phyloP scores from a whole-genome alignment of 92 coral and sea anemone species.

The Palythoa grandiflora region DNA sequence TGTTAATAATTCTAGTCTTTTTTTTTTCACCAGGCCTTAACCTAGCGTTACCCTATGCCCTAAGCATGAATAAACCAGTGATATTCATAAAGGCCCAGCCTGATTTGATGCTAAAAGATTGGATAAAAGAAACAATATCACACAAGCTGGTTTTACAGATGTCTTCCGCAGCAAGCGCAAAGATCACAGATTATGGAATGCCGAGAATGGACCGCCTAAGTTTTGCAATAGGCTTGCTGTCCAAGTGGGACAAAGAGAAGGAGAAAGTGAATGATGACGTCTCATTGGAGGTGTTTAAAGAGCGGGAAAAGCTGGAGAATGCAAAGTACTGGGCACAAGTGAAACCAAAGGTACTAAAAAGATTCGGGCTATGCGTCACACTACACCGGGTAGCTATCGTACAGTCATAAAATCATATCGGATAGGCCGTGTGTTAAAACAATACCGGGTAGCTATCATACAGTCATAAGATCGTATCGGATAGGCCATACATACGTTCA shows the following conservation, averaged over 20 bases:
- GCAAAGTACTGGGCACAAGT: slow-evolving; percentile 30
- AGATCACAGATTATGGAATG: slow-evolving; percentile 30
- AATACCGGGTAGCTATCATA: too few species aligned
- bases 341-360: neutral
- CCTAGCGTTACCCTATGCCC: slow-evolving; percentile 38
- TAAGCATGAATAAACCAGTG: slow-evolving; percentile 40
- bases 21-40: neutral
- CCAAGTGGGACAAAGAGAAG: slow-evolving; percentile 37
- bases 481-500: too few species aligned
- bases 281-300: slow-evolving; percentile 21
- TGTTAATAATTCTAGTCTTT: neutral
- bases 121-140: slow-evolving; percentile 30
- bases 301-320: slow-evolving; percentile 17
- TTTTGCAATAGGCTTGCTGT: slow-evolving; percentile 24
- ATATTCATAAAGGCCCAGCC: slow-evolving; percentile 47
- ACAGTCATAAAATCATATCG: too few species aligned
- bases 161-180: slow-evolving; percentile 25
- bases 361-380: too few species aligned
- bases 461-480: too few species aligned
- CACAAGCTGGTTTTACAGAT: slow-evolving; percentile 37
- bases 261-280: slow-evolving; percentile 13
- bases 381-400: too few species aligned
- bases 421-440: too few species aligned
- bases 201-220: slow-evolving; percentile 38
- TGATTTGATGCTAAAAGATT: slow-evolving; percentile 32